Evolutionary conservation across 2,113 vertebrate species (phyloP), one percentile per base, ranked within the genome.

Genomic region (Boulengeromyrus knoepffleri): DNA sequence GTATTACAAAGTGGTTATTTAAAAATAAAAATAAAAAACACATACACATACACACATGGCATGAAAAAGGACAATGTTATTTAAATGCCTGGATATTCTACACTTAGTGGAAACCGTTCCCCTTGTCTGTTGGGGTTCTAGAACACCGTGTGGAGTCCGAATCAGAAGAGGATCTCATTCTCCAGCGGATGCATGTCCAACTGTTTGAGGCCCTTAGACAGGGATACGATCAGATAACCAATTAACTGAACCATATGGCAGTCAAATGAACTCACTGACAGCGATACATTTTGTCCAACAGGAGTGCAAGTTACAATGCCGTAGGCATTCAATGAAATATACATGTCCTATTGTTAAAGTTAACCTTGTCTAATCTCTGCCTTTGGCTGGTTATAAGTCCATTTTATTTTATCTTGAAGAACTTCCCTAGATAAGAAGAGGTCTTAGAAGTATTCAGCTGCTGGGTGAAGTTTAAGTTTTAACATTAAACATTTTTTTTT

Each of bases 151-250:
- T 70, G 13, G 47, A 66, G 52, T 74, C 46, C 24, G 31, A 53
- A 10, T 27, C 77, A 89, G 80, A 50, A 85, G 90, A 15, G 21
- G 52, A 19, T 88, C 52, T 17, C 77, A 21, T 66, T 90, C 87
- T 85, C 80, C 77, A 21, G 53, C 2, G n/a, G 56, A 19, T 58
- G 42, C 21, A n/a, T 46, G 47, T 58, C 42, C 87, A 62, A 36
- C 52, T 70, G 9, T 56, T 39, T 47, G 88, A 83, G 84, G 87
- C 24, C 74, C 90, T 90, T 31, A n/a, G 80, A 90, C 49, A 50
- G 42, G 66, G 27, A 89, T n/a, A 88, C 24, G 8, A n/a, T 42
- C 36, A 49, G 17, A 66, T 42, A 45, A 46, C 36, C n/a, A 17
- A 42, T 45, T 24, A 88, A 66, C 15, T 17, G 52, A 45, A 21